phyloP scores from a whole-genome alignment of 2,797 vertebrate species.

The Leucoraja ocellata region DNA sequence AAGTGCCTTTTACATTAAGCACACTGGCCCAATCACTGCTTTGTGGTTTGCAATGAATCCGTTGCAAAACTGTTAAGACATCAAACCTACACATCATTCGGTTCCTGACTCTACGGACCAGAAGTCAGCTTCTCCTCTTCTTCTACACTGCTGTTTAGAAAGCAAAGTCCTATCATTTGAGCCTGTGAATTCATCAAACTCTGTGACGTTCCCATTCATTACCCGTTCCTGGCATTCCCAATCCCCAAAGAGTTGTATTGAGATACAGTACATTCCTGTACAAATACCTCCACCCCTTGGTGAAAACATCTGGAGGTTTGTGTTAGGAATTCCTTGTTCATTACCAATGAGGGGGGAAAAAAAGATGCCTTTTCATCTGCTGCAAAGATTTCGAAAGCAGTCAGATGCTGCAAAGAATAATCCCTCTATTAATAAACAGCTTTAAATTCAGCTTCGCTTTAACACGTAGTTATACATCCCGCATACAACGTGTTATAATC shows the following conservation, averaged over 20 bases:
- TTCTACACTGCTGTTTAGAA: not conserved
- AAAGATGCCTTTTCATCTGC: not conserved
- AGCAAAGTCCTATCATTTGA: not conserved
- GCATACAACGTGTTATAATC: not conserved
- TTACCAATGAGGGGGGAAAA: not conserved
- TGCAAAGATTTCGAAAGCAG: not conserved
- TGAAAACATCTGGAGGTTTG: not conserved
- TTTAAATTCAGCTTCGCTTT: not conserved
- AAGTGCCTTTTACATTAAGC: conserved; percentile 7
- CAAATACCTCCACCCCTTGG: not conserved
- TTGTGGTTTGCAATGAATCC: not conserved
- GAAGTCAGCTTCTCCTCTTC: not conserved
- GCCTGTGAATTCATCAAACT: not conserved
- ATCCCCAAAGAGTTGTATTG: not conserved
- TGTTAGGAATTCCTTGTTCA: not conserved
- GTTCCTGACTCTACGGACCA: not conserved
- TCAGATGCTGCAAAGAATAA: not conserved
- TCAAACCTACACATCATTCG: not conserved
- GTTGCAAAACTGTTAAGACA: not conserved
- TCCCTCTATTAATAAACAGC: not conserved
- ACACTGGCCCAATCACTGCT: not conserved
- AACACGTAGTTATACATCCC: too few species aligned
- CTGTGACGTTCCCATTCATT: not conserved
- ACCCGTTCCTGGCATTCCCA: not conserved
- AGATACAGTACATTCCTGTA: not conserved